phyloP scores from a whole-genome alignment of 2,888 invertebrate genomes.

The Sarcophaga caerulescens region DNA sequence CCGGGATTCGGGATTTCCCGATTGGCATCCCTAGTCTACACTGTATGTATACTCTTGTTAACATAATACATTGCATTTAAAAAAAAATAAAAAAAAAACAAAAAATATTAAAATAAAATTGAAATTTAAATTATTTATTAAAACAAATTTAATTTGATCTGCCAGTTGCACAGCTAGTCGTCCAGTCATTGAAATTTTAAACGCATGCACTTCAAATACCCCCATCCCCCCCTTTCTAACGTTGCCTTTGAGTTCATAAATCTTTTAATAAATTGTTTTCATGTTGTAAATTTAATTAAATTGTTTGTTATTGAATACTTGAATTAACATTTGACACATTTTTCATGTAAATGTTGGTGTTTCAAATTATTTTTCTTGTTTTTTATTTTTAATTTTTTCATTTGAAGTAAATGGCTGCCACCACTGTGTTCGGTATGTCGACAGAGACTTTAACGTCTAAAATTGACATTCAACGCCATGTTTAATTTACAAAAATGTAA shows the following conservation, averaged over 20 bases:
- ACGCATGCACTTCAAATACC: too few species aligned
- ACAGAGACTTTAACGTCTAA: neutral
- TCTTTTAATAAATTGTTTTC: neutral
- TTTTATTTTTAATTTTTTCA: neutral
- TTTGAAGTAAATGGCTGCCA: neutral
- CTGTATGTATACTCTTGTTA: too few species aligned
- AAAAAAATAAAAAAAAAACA: too few species aligned
- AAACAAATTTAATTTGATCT: too few species aligned
- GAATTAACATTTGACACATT: constrained; percentile 34
- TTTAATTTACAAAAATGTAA: constrained; percentile 40
- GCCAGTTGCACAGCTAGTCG: too few species aligned
- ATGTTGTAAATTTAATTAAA: constrained; percentile 17
- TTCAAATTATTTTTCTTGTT: neutral
- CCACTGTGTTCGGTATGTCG: neutral
- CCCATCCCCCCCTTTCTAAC: neutral
- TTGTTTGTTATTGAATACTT: constrained; percentile 44
- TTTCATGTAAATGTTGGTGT: constrained; percentile 16
- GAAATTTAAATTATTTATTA: too few species aligned
- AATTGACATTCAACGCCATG: constrained; percentile 46
- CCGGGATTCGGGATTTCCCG: too few species aligned
- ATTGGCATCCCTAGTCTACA: too few species aligned
- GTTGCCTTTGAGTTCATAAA: neutral
- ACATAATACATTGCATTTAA: too few species aligned
- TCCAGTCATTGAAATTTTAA: too few species aligned
- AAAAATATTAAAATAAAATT: too few species aligned